These are phyloP conservation scores for Aphidius ervi DNA, from an alignment of 1,140 invertebrate species.

Conservation along the genomic window DNA sequence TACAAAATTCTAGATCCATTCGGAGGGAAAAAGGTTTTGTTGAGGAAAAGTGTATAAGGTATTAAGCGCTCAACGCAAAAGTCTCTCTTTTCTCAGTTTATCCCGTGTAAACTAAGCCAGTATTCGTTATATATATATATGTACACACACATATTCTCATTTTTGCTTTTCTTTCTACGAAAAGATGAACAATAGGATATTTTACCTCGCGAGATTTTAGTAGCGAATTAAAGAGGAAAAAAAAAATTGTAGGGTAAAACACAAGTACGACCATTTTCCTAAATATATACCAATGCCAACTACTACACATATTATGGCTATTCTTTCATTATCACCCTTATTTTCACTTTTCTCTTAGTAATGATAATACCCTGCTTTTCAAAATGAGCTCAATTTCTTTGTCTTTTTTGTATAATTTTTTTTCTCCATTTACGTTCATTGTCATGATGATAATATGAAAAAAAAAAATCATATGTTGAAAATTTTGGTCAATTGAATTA, in stretches of 20 bases:
- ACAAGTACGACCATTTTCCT: too few species aligned
- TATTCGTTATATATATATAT: not conserved
- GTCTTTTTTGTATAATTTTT: slow-evolving; percentile 18
- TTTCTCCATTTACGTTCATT: not conserved
- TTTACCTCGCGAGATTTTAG: slow-evolving; percentile 25
- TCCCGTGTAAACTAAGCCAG: slow-evolving; percentile 34
- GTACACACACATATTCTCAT: slow-evolving; percentile 23
- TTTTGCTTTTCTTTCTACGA: slow-evolving; percentile 39
- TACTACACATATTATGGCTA: not conserved
- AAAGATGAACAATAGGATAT: slow-evolving; percentile 44
- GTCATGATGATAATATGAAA: too few species aligned
- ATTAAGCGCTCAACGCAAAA: slow-evolving; percentile 36
- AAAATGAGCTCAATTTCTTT: not conserved
- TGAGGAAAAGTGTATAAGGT: slow-evolving; percentile 16
- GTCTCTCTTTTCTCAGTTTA: slow-evolving; percentile 23
- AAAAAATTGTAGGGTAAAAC: too few species aligned
- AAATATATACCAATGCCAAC: too few species aligned
- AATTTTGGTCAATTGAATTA: too few species aligned
- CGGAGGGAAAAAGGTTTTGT: not conserved
- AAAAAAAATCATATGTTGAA: too few species aligned
- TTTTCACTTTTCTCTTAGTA: too few species aligned
- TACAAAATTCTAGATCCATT: not conserved
- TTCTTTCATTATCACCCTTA: slow-evolving; percentile 1
- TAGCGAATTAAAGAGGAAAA: slow-evolving; percentile 17
- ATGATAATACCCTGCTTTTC: too few species aligned